Evolutionary conservation across 2,888 invertebrate genomes (phyloP), one percentile per base, ranked within the genome.

Genomic region (Cheilosia impressa): DNA sequence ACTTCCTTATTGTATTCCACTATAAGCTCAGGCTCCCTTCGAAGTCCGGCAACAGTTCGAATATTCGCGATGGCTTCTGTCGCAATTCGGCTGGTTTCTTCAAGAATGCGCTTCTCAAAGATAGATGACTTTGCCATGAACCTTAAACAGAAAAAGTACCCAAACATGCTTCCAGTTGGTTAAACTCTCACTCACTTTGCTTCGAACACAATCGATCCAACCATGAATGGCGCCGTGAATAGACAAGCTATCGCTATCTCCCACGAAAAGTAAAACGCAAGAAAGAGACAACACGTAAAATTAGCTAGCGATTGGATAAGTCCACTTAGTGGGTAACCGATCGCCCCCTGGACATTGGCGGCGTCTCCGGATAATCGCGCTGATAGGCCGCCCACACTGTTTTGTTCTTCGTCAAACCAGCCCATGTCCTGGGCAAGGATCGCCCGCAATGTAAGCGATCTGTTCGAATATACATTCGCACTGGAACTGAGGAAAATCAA

Each of bases 51-150:
- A 5, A 96, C 94, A 0, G 96, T 96, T 63, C 95, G 92, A 13
- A 96, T 95, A 88, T 96, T 95, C 0, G 94, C 93, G 38, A 96
- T 95, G 0, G 96, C 95, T 88, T 96, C 96, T 0, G 96, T 94
- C 0, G 96, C 96, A 34, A 96, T 94, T 57, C 95, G 95, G 15
- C 95, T 95, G 0, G 96, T 95, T 55, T 93, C 93, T 89, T 96
- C 95, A 17, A 95, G 93, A 0, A 95, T 94, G 45, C 92, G 92
- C 71, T 95, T 93, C 87, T 95, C 95, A 4, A 93, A 91, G 1
- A 93, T 89, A 0, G 94, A 93, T 1, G 95, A 94, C 0, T 93
- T 94, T 13, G 94, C 93, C 89, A 95, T 93, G 72, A 95, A 93
- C 6, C 93, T 90, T 7, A 7, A 52, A 34, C 1, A 15, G n/a